Evolutionary conservation across 2,888 invertebrate species (phyloP).

Genomic region (Thereva unica): DNA sequence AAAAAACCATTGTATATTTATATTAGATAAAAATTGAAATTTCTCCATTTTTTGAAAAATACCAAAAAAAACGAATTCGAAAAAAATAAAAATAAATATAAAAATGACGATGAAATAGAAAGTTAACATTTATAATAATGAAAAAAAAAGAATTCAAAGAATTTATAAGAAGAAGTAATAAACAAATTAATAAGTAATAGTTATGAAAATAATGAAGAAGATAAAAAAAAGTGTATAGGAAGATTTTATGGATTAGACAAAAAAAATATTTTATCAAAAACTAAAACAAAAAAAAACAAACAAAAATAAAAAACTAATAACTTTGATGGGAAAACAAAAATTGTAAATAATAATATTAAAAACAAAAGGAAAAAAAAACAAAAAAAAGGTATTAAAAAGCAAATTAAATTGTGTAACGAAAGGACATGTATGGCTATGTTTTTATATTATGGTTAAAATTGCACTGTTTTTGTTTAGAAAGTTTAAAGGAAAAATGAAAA

Average conservation of each 20-base stretch:
- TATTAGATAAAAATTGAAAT: conserved; percentile 19
- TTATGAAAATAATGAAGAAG: conserved; percentile 1
- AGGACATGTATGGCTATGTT: conserved; percentile 3
- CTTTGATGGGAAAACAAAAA: neutral
- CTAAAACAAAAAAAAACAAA: conserved; percentile 9
- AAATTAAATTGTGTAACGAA: conserved; percentile 9
- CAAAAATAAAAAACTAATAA: neutral
- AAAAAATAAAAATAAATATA: conserved; percentile 11
- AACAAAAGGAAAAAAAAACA: neutral
- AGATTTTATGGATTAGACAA: conserved; percentile 15
- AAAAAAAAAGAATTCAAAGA: conserved; percentile 16
- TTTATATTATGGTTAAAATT: too few relatives aligned
- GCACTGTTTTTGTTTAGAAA: too few relatives aligned
- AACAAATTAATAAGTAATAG: conserved; percentile 16
- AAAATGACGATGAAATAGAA: conserved; percentile 30
- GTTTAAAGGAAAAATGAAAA: too few relatives aligned
- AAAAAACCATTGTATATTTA: conserved; percentile 25
- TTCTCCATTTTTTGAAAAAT: conserved; percentile 22
- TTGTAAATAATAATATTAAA: neutral
- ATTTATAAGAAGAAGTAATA: conserved; percentile 12
- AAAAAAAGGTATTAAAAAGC: conserved; percentile 22
- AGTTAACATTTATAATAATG: conserved; percentile 26
- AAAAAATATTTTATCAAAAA: conserved; percentile 25
- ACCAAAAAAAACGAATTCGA: conserved; percentile 8
- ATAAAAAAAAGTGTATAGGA: conserved; percentile 1